Conservation (phyloP, 2,888 invertebrate species). For the Plagodis pulveraria region DNA sequence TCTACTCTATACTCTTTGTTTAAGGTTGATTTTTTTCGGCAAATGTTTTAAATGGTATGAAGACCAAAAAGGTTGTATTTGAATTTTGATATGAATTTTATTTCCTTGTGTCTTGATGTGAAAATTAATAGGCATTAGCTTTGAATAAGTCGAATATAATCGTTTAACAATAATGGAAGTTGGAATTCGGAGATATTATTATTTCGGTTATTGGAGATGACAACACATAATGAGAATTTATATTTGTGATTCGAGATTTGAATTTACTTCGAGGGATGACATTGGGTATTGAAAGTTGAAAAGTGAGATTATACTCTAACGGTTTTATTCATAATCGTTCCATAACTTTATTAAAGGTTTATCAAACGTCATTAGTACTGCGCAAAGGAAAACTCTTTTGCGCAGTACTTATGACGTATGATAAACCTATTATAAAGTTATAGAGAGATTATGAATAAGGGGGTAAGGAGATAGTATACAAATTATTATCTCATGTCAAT, state of each 20-base stretch:
- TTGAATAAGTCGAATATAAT: conserved; percentile 36
- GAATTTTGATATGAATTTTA: conserved; percentile 56
- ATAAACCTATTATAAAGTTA: too few relatives aligned
- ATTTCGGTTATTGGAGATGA: conserved; percentile 3
- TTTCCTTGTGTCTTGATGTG: conserved; percentile 50
- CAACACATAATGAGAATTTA: not conserved
- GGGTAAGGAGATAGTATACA: too few relatives aligned
- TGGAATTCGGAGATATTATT: not conserved
- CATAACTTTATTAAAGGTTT: too few relatives aligned
- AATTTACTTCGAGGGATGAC: not conserved
- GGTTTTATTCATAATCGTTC: too few relatives aligned
- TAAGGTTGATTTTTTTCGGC: conserved; percentile 20
- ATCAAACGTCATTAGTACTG: too few relatives aligned
- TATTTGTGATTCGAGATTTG: not conserved
- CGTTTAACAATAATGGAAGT: conserved; percentile 14
- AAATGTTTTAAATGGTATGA: not conserved
- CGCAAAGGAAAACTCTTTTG: too few relatives aligned
- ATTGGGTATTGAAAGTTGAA: too few relatives aligned
- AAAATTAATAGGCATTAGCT: conserved; percentile 42
- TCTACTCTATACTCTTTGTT: not conserved
- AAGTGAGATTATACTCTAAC: too few relatives aligned
- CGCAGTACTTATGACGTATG: too few relatives aligned
- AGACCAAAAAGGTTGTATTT: conserved; percentile 27
- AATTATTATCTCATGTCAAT: too few relatives aligned
- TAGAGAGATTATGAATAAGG: too few relatives aligned